Evolutionary conservation across 2,797 vertebrate species (phyloP).

Genomic region (Chelon auratus): DNA sequence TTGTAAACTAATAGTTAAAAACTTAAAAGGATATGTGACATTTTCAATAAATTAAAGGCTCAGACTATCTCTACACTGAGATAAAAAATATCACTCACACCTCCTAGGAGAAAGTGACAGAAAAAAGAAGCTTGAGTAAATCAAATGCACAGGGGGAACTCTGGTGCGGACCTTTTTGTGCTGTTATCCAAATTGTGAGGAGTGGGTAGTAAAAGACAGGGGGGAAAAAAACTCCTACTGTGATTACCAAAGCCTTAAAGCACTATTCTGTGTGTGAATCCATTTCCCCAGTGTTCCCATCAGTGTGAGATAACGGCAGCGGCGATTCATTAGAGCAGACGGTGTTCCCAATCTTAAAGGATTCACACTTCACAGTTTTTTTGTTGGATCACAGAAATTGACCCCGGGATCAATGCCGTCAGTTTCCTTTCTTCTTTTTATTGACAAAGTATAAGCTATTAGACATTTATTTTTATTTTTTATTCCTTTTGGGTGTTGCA

Average conservation of each 20-base stretch:
- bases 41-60: too few relatives aligned
- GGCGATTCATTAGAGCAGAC: conserved; percentile 32
- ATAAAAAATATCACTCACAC: too few relatives aligned
- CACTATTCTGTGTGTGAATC: conserved; percentile 18
- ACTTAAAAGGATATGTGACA: too few relatives aligned
- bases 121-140: too few relatives aligned
- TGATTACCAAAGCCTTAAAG: conserved; percentile 39
- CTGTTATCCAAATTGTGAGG: conserved; percentile 2
- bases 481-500: background rate
- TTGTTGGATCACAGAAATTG: conserved; percentile 23
- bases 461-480: background rate
- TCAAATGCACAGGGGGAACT: too few relatives aligned
- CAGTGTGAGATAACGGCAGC: conserved; percentile 40
- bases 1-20: too few relatives aligned
- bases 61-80: too few relatives aligned
- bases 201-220: conserved; percentile 17
- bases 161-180: background rate
- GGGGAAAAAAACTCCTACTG: conserved; percentile 6
- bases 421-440: background rate
- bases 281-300: conserved; percentile 57
- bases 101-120: too few relatives aligned
- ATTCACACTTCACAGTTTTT: conserved; percentile 32
- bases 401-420: conserved; percentile 3
- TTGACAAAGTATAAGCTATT: conserved; percentile 4
- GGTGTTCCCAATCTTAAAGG: conserved; percentile 14